Conservation (phyloP, 2,888 invertebrate genomes). For the Stomorhina lunata region DNA sequence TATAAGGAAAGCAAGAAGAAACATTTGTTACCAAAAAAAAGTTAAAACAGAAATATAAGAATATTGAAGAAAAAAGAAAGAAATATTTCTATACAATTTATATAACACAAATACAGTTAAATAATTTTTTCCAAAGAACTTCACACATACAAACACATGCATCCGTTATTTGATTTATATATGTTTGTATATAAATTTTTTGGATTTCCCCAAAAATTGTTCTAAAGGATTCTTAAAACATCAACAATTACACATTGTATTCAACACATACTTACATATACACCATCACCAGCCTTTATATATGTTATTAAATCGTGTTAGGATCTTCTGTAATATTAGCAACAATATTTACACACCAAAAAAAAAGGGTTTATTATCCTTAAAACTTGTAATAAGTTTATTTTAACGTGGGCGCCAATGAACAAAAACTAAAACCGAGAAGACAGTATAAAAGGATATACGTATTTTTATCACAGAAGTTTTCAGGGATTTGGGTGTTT, state of each 20-base stretch:
- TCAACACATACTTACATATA: slow-evolving; percentile 19
- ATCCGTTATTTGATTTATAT: slow-evolving; percentile 29
- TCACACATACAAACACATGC: slow-evolving; percentile 15
- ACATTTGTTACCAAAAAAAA: slow-evolving; percentile 51
- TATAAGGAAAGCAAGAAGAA: slow-evolving; percentile 24
- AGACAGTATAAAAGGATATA: not conserved
- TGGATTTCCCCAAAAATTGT: no score
- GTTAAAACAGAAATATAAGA: not conserved
- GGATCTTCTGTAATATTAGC: no score
- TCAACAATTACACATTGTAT: slow-evolving; percentile 58
- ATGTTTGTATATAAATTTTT: slow-evolving; percentile 32
- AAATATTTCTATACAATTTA: slow-evolving; percentile 28
- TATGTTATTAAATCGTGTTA: slow-evolving; percentile 22
- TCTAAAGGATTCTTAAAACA: slow-evolving; percentile 44
- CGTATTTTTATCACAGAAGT: slow-evolving; percentile 17
- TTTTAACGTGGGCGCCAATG: slow-evolving; percentile 25
- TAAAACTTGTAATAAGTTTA: slow-evolving; percentile 44
- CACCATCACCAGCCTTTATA: no score
- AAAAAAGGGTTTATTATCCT: slow-evolving; percentile 51
- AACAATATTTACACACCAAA: not conserved
- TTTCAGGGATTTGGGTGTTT: no score
- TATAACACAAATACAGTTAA: slow-evolving; percentile 14
- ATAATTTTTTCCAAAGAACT: slow-evolving; percentile 30
- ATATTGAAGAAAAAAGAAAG: slow-evolving; percentile 15
- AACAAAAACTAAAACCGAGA: not conserved